A percentile compares a stretch with the other conserved stretches of the same genome.
phyloP scores from a whole-genome alignment of 2,797 vertebrate species.

The Cossypha caffra region DNA sequence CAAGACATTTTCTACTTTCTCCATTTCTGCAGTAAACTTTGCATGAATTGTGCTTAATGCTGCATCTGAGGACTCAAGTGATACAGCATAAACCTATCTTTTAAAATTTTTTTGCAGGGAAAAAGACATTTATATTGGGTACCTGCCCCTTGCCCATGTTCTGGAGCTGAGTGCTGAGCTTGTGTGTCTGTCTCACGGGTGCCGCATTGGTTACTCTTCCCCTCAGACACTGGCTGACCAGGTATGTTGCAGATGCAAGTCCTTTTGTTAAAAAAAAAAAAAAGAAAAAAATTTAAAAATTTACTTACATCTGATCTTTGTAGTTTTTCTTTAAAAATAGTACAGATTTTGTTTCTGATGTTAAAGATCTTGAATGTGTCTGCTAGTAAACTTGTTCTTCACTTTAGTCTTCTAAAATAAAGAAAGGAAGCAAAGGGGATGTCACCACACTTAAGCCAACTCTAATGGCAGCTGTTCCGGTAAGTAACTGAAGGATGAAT shows the following conservation, averaged over 20 bases:
- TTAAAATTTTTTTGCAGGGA: slow-evolving; percentile 75
- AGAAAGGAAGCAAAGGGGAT: slow-evolving; percentile 94
- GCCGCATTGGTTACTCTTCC: slow-evolving; percentile 92
- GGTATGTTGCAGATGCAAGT: slow-evolving; percentile 66
- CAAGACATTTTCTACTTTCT: neutral
- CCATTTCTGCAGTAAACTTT: neutral
- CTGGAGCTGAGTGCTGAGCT: slow-evolving; percentile 93
- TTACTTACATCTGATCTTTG: neutral
- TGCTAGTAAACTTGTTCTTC: slow-evolving; percentile 6
- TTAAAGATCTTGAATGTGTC: neutral
- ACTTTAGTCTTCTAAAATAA: slow-evolving; percentile 93
- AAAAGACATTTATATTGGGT: slow-evolving; percentile 90
- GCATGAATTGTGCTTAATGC: neutral
- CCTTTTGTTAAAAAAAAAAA: neutral
- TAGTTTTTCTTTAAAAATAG: neutral
- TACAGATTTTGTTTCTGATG: neutral
- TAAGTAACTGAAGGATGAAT: slow-evolving; percentile 72
- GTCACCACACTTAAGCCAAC: slow-evolving; percentile 88
- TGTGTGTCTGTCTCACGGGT: slow-evolving; percentile 88
- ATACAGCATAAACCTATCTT: neutral
- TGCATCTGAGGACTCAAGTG: neutral
- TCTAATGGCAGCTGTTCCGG: slow-evolving; percentile 95
- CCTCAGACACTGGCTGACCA: slow-evolving; percentile 93
- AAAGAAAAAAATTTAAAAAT: no score
- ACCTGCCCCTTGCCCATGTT: slow-evolving; percentile 94